Percentiles rank a stretch among this genome's conserved stretches.
Evolutionary conservation across 2,797 vertebrate genomes (phyloP).

Genomic region (Eupleurogrammus muticus): DNA sequence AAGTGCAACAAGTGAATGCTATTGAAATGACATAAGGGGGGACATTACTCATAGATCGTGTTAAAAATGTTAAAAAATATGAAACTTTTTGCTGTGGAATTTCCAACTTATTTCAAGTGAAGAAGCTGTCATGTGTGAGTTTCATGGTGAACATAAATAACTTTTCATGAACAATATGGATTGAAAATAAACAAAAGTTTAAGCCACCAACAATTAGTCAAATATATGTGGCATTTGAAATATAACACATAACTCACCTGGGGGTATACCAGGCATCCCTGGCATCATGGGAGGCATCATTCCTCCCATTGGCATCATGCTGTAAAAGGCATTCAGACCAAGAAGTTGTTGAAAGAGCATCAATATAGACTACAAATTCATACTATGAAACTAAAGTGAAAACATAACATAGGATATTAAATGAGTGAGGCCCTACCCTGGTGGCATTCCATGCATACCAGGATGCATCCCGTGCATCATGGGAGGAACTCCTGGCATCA

Average conservation of each 20-base stretch:
- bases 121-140: too few species aligned
- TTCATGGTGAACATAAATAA: too few species aligned
- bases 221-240: background rate
- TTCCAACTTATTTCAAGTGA: background rate
- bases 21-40: too few species aligned
- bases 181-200: too few species aligned
- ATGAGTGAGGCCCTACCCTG: conserved; percentile 85
- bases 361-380: background rate
- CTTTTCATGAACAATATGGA: background rate
- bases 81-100: too few species aligned
- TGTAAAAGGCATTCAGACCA: conserved; percentile 40
- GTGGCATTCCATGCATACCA: conserved; percentile 96
- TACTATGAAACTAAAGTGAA: background rate
- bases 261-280: conserved; percentile 89
- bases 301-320: conserved; percentile 97
- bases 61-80: too few species aligned
- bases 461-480: conserved; percentile 99
- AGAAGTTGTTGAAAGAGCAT: background rate
- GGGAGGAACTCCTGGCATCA: conserved; percentile 96
- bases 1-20: too few species aligned
- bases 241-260: conserved; percentile 69
- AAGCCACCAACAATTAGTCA: background rate
- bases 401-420: conserved; percentile 4
- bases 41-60: too few species aligned
- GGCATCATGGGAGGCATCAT: conserved; percentile 98